Base-by-base conservation (phyloP, 2,888 invertebrate genomes). In the Piscicola geometra region DNA sequence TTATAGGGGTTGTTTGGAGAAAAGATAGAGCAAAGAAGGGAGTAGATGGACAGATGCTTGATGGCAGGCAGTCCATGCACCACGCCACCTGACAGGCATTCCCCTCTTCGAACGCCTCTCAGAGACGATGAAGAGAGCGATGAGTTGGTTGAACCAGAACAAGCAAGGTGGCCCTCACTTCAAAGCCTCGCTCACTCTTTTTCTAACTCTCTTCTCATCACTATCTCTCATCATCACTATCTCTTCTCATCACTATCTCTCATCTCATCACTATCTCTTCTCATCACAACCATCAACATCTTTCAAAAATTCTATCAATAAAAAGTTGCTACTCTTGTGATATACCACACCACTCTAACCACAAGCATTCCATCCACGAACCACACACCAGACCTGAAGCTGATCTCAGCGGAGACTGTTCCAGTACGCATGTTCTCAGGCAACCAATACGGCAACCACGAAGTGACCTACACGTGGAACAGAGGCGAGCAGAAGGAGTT, bases 401-500 rank as follows among this genome's bases (percentile, higher is more conserved):
- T 80, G 21, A 35, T 80, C 3, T 76, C 79, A 18, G 78, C 77
- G 18, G 80, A 80, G 68, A 80, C 79, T 25, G 80, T 80, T 15
- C 79, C 79, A 32, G 78, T 80, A 36, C 79, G 80, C 36, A 80
- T 80, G 79, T 80, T 80, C 75, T 77, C 77, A 36, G 80, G 80
- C 3, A 80, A 80, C 74, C 79, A 80, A 60, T 78, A 80, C 70
- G 80, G 80, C 33, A 78, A 80, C 74, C 79, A 80, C 73, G 80
- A 80, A 71, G 78, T 78, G 35, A 80, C 80, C 21, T 80, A 80
- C 78, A 80, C 80, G 47, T 80, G 80, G 80, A 80, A 80, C 77
- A 71, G 80, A 25, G 80, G 79, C 9, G 80, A 80, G 47, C 79
- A 80, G 75, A 80, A 80, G 52, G 80, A 80, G 36, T 76, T 79